phyloP scores from a whole-genome alignment of 1,140 invertebrate species.

The Magallana ariakensis region DNA sequence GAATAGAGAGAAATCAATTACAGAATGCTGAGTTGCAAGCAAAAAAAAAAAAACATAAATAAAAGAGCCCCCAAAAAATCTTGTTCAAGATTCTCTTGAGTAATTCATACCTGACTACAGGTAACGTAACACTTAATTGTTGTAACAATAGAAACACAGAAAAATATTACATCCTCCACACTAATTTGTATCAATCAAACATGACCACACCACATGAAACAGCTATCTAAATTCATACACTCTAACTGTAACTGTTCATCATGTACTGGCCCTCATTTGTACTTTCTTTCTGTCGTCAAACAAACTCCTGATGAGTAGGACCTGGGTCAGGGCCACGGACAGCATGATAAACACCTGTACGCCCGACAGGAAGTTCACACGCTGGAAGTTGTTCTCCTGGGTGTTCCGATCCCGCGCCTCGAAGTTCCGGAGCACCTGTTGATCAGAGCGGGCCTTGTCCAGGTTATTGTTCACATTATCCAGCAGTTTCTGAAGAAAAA shows the following conservation, averaged over 20 bases:
- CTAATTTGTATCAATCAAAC: neutral
- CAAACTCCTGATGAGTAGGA: slow-evolving; percentile 85
- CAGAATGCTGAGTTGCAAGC: no score
- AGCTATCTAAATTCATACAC: neutral
- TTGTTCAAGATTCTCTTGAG: no score
- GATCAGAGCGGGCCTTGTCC: slow-evolving; percentile 84
- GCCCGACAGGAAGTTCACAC: slow-evolving; percentile 87
- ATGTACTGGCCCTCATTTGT: slow-evolving; percentile 65
- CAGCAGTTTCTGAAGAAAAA: slow-evolving; percentile 80
- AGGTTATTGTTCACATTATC: slow-evolving; percentile 83
- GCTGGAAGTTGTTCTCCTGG: slow-evolving; percentile 87
- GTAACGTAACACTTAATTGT: no score
- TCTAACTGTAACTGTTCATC: neutral
- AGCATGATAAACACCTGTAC: slow-evolving; percentile 87
- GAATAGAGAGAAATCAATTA: no score
- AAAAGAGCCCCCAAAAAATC: no score
- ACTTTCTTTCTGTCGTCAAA: slow-evolving; percentile 84
- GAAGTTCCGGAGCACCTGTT: slow-evolving; percentile 86
- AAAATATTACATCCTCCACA: neutral
- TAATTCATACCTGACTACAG: no score
- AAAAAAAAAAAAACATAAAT: no score
- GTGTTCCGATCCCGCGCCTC: slow-evolving; percentile 89
- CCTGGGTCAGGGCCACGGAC: slow-evolving; percentile 85
- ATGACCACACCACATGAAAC: neutral
- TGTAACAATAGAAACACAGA: neutral